phyloP scores from a whole-genome alignment of 1,140 invertebrate species.

The Vollenhovia emeryi region DNA sequence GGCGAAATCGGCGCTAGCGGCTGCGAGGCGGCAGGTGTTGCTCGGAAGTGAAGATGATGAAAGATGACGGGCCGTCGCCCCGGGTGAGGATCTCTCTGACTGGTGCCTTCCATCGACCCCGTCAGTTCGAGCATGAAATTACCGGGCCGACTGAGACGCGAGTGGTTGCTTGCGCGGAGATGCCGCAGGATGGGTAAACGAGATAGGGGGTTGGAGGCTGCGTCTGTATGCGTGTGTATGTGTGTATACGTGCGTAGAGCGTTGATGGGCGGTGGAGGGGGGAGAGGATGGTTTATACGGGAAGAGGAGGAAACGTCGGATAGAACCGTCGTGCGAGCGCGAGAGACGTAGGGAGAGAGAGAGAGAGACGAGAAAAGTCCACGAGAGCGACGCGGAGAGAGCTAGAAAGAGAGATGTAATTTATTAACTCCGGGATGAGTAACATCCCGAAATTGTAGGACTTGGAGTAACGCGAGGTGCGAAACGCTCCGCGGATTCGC shows the following conservation, averaged over 20 bases:
- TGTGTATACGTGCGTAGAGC: not conserved
- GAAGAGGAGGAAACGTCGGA: slow-evolving; percentile 15
- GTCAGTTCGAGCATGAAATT: slow-evolving; percentile 75
- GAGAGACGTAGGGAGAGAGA: not conserved
- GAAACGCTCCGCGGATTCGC: slow-evolving; percentile 20
- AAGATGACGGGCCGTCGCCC: slow-evolving; percentile 71
- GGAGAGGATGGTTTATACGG: not conserved
- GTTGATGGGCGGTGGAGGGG: slow-evolving; percentile 15
- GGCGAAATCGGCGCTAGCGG: slow-evolving; percentile 54
- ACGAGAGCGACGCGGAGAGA: not conserved
- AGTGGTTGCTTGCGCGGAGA: slow-evolving; percentile 50
- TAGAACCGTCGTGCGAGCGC: slow-evolving; percentile 7
- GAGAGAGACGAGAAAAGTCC: slow-evolving; percentile 22
- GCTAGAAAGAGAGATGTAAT: slow-evolving; percentile 14
- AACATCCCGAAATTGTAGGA: slow-evolving; percentile 21
- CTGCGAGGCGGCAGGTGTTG: slow-evolving; percentile 64
- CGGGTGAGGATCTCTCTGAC: slow-evolving; percentile 67
- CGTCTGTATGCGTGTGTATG: not conserved
- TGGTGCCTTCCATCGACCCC: slow-evolving; percentile 71
- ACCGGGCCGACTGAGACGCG: slow-evolving; percentile 62
- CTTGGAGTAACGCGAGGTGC: slow-evolving; percentile 20
- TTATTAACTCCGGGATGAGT: slow-evolving; percentile 46
- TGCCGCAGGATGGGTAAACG: slow-evolving; percentile 55
- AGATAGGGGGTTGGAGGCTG: slow-evolving; percentile 37
- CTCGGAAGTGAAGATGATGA: slow-evolving; percentile 67